Conservation (phyloP, 1,140 invertebrate genomes). For the Adelges cooleyi region DNA sequence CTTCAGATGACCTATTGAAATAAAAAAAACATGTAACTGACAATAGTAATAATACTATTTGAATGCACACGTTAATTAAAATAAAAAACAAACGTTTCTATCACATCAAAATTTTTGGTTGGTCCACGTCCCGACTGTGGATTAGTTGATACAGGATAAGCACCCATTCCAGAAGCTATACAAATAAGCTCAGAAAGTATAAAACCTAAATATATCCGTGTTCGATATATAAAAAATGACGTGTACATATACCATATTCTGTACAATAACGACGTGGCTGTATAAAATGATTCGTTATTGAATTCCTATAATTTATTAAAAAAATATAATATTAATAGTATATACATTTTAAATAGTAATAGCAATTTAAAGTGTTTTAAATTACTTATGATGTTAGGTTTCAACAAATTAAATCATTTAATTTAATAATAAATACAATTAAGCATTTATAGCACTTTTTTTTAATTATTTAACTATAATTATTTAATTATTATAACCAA, state of each 20-base stretch:
- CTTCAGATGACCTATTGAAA: conserved; percentile 12
- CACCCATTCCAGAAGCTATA: conserved; percentile 76
- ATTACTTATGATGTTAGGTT: too few relatives aligned
- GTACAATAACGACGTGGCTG: conserved; percentile 54
- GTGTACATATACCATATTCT: conserved; percentile 74
- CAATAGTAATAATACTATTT: too few relatives aligned
- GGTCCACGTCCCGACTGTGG: conserved; percentile 72
- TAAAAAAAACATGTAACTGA: too few relatives aligned
- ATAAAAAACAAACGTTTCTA: conserved; percentile 29
- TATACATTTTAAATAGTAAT: too few relatives aligned
- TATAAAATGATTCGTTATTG: conserved; percentile 52
- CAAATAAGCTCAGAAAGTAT: conserved; percentile 83
- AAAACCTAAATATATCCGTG: conserved; percentile 81
- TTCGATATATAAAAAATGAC: conserved; percentile 75
- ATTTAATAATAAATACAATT: too few relatives aligned
- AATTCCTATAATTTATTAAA: conserved; percentile 51
- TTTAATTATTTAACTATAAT: too few relatives aligned
- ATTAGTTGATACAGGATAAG: conserved; percentile 63
- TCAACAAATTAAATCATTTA: too few relatives aligned
- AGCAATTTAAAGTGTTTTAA: too few relatives aligned
- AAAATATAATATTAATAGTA: too few relatives aligned
- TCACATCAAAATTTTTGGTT: conserved; percentile 30
- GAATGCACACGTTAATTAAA: too few relatives aligned
- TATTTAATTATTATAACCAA: too few relatives aligned
- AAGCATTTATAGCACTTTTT: too few relatives aligned